Evolutionary conservation across 2,113 vertebrate species (phyloP).

Genomic region (Cisticola juncidis): DNA sequence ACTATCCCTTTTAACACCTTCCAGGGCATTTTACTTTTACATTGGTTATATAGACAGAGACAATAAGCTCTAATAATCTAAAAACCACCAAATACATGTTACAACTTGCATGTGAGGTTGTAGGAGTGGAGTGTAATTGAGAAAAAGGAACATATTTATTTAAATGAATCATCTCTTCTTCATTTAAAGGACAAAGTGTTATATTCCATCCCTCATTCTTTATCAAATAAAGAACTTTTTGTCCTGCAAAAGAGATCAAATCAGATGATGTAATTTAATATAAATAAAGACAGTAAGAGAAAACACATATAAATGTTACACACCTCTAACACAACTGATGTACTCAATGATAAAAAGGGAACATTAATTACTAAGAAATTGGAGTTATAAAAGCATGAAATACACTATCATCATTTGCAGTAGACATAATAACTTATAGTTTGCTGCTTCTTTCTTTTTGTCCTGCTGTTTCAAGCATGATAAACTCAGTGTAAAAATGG

Average conservation of each 20-base stretch:
- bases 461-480: background rate
- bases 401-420: background rate
- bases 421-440: rapidly evolving
- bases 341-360: background rate
- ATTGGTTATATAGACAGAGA: background rate
- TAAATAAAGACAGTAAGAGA: background rate
- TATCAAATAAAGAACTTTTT: background rate
- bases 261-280: background rate
- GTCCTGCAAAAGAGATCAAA: background rate
- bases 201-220: background rate
- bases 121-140: background rate
- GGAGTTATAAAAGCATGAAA: background rate
- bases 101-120: background rate
- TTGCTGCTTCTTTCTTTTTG: background rate
- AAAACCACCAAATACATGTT: background rate
- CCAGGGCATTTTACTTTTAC: background rate
- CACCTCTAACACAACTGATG: background rate
- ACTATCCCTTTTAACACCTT: background rate
- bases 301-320: background rate
- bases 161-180: background rate
- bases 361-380: background rate
- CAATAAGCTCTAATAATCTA: background rate
- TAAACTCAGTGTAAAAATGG: background rate
- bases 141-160: background rate
- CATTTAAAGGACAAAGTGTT: background rate